A percentile compares a stretch with the other conserved stretches of the same genome.
Evolutionary conservation across 1,140 invertebrate species (phyloP).

Genomic region (Drosophila subobscura): DNA sequence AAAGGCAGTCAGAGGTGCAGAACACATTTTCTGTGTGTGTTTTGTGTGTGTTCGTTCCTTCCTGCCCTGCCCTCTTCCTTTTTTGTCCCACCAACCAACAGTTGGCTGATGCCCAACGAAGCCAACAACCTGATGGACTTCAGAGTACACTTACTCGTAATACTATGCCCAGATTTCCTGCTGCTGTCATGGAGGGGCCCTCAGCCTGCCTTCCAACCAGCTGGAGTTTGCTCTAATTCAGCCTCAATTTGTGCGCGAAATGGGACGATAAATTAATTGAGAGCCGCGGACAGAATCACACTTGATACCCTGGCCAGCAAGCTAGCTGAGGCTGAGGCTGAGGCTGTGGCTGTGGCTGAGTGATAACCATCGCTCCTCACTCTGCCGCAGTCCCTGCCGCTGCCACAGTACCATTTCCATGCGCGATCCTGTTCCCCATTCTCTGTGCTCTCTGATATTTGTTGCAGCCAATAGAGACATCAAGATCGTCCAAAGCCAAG

Average conservation of each 20-base stretch:
- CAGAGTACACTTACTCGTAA: background rate
- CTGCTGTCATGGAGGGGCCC: constrained; percentile 12
- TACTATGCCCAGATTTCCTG: constrained; percentile 51
- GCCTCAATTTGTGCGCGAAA: constrained; percentile 78
- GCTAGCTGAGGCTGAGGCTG: constrained; percentile 18
- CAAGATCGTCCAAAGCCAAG: constrained; percentile 59
- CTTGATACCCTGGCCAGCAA: constrained; percentile 29
- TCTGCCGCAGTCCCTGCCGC: background rate
- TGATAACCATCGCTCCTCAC: constrained; percentile 57
- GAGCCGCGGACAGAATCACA: constrained; percentile 11
- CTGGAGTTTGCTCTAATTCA: constrained; percentile 58
- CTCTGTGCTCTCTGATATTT: constrained; percentile 35
- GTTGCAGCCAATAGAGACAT: constrained; percentile 76
- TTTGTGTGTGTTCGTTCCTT: constrained; percentile 65
- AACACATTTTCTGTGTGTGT: constrained; percentile 71
- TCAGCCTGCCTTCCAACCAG: background rate
- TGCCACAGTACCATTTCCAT: constrained; percentile 3
- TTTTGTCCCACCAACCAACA: constrained; percentile 14
- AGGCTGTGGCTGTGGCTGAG: constrained; percentile 15
- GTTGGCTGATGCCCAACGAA: constrained; percentile 41
- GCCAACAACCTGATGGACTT: constrained; percentile 20
- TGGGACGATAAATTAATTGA: constrained; percentile 80
- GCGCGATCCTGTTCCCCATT: constrained; percentile 32
- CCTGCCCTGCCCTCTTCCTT: constrained; percentile 38
- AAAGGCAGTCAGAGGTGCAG: constrained; percentile 73